Evolutionary conservation across 1,140 invertebrate species (phyloP).

Genomic region (Episyrphus balteatus): DNA sequence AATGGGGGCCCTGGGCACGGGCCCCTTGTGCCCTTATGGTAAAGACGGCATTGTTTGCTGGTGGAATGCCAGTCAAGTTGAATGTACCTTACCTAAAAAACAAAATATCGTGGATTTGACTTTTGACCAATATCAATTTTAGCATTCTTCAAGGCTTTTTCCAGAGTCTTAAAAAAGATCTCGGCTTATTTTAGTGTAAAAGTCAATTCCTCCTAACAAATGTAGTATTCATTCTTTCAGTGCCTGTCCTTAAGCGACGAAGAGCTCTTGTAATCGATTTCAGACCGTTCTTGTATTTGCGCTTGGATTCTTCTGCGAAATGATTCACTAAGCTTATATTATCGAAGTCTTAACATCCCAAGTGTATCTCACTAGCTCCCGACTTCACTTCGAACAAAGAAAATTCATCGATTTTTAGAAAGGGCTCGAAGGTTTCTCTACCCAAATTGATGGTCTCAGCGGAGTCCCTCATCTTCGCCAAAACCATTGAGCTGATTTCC

Average conservation of each 20-base stretch:
- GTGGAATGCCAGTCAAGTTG: slow-evolving; percentile 62
- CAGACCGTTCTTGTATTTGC: slow-evolving; percentile 68
- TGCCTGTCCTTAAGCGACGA: slow-evolving; percentile 56
- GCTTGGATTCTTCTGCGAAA: slow-evolving; percentile 60
- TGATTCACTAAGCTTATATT: slow-evolving; percentile 70
- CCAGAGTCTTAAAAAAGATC: slow-evolving; percentile 72
- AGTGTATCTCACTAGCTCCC: slow-evolving; percentile 60
- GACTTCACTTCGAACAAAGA: slow-evolving; percentile 61
- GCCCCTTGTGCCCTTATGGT: too few species aligned
- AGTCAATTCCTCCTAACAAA: slow-evolving; percentile 62
- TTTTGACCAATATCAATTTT: slow-evolving; percentile 59
- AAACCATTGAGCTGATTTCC: too few species aligned
- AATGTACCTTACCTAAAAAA: slow-evolving; percentile 58
- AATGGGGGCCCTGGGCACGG: too few species aligned
- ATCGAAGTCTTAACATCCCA: slow-evolving; percentile 62
- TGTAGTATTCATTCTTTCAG: slow-evolving; percentile 53
- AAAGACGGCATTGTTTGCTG: too few species aligned
- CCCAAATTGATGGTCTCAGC: too few species aligned
- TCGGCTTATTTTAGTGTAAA: slow-evolving; percentile 67
- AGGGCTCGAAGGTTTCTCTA: slow-evolving; percentile 64
- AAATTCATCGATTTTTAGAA: slow-evolving; percentile 71
- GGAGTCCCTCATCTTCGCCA: too few species aligned
- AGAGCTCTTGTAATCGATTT: slow-evolving; percentile 57
- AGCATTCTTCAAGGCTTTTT: slow-evolving; percentile 58
- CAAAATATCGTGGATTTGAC: slow-evolving; percentile 45